phyloP scores from a whole-genome alignment of 2,113 vertebrate genomes.

The Elaphurus davidianus region DNA sequence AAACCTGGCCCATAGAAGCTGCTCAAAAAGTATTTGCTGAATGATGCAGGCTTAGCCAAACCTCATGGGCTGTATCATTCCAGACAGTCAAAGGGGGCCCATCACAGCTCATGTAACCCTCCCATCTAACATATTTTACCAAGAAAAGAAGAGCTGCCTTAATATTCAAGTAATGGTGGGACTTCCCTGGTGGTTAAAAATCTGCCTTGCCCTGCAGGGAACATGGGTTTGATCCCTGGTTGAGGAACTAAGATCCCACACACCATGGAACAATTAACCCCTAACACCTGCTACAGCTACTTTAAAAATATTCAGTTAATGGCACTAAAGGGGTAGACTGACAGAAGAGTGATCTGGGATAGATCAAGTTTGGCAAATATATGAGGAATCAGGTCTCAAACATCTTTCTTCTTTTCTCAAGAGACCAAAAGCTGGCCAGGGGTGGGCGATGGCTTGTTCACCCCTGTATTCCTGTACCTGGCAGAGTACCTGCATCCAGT shows the following conservation, averaged over 20 bases:
- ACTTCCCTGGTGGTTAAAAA: neutral
- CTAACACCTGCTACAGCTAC: neutral
- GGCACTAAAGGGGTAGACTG: neutral
- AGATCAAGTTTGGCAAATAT: neutral
- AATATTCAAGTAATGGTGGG: neutral
- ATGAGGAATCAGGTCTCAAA: neutral
- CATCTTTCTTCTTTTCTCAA: neutral
- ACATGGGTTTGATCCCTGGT: neutral
- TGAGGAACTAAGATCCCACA: neutral
- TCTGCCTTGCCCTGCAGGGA: neutral
- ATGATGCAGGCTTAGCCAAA: neutral
- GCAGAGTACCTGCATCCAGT: neutral
- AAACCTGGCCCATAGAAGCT: neutral
- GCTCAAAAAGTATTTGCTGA: neutral
- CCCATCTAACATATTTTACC: neutral
- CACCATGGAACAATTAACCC: neutral
- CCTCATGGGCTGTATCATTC: neutral
- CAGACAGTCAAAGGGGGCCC: neutral
- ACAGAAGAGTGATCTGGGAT: neutral
- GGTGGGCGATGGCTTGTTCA: too few relatives aligned
- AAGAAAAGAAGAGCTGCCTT: neutral
- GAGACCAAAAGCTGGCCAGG: neutral
- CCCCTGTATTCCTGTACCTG: neutral
- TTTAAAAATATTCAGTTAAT: neutral
- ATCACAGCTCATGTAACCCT: neutral